Conservation (phyloP, 2,113 vertebrate species). For the Xiphophorus couchianus region DNA sequence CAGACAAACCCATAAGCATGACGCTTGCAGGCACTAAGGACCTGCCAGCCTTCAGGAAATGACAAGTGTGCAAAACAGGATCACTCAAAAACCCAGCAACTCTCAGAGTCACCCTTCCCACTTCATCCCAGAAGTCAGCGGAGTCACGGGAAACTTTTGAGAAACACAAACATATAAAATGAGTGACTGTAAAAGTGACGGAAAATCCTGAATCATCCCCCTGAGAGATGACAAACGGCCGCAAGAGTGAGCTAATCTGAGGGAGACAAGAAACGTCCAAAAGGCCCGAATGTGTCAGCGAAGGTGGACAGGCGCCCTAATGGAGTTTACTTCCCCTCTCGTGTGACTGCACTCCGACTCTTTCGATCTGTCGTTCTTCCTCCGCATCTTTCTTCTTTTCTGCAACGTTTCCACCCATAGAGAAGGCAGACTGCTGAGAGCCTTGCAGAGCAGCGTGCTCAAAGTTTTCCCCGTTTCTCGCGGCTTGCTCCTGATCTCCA, state of each 20-base stretch:
- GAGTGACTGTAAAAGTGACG: slow-evolving; percentile 35
- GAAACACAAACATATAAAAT: slow-evolving; percentile 7
- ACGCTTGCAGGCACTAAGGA: slow-evolving; percentile 62
- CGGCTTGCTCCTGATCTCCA: background rate
- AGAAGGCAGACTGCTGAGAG: slow-evolving; percentile 49
- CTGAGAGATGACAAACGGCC: slow-evolving; percentile 37
- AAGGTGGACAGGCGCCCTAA: slow-evolving; percentile 17
- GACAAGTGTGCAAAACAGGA: slow-evolving; percentile 81
- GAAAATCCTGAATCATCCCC: slow-evolving; percentile 65
- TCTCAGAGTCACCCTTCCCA: slow-evolving; percentile 54
- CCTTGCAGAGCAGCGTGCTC: slow-evolving; percentile 71
- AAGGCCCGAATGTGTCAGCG: slow-evolving; percentile 73
- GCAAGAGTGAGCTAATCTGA: slow-evolving; percentile 56
- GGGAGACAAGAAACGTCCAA: slow-evolving; percentile 50
- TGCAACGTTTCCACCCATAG: slow-evolving; percentile 35
- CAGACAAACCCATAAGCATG: slow-evolving; percentile 70
- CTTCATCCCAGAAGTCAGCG: slow-evolving; percentile 52
- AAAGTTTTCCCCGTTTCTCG: background rate
- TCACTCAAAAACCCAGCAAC: slow-evolving; percentile 68
- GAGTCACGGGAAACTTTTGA: slow-evolving; percentile 35
- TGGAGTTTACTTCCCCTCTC: slow-evolving; percentile 38
- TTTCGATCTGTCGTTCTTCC: slow-evolving; percentile 55
- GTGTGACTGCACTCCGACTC: slow-evolving; percentile 37
- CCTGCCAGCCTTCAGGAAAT: slow-evolving; percentile 65
- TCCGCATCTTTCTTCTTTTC: slow-evolving; percentile 31